A percentile compares a stretch with the other conserved stretches of the same genome.
Evolutionary conservation across 2,888 invertebrate genomes (phyloP).

Genomic region (Gnatocerus cornutus): DNA sequence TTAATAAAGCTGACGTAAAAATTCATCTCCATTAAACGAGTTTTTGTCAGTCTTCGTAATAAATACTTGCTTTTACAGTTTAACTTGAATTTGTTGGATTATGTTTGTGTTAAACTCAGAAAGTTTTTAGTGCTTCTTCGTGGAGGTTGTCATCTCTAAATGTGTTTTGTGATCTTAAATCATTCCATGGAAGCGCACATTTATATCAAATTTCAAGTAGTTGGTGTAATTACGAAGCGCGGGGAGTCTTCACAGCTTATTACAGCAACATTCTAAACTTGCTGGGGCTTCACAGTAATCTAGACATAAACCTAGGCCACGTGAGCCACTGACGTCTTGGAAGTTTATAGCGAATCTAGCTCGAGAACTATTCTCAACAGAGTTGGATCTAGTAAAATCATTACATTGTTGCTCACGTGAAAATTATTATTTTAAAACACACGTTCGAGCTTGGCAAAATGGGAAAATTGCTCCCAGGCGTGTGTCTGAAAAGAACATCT

Average conservation of each 20-base stretch:
- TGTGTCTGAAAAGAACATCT: background rate
- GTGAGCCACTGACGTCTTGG: background rate
- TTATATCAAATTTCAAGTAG: conserved; percentile 2
- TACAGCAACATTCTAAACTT: conserved; percentile 1
- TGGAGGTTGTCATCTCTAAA: too few relatives aligned
- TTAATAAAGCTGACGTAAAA: too few relatives aligned
- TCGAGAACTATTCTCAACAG: background rate
- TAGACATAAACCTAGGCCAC: conserved; percentile 2
- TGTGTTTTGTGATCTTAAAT: background rate
- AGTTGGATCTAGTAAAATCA: background rate
- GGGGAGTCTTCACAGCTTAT: background rate
- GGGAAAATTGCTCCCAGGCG: too few relatives aligned
- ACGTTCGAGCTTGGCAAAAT: too few relatives aligned
- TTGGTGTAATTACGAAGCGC: background rate
- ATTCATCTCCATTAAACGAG: too few relatives aligned
- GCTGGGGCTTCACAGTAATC: conserved; percentile 1
- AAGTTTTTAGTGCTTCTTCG: too few relatives aligned
- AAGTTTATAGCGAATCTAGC: background rate
- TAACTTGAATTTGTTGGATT: too few relatives aligned
- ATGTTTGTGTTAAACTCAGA: too few relatives aligned
- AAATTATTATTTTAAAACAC: too few relatives aligned
- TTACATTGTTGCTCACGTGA: too few relatives aligned
- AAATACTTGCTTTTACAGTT: too few relatives aligned
- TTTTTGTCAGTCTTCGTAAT: too few relatives aligned
- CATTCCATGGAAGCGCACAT: conserved; percentile 1